Conservation (phyloP, 2,113 vertebrate species). For the Aegypius monachus region DNA sequence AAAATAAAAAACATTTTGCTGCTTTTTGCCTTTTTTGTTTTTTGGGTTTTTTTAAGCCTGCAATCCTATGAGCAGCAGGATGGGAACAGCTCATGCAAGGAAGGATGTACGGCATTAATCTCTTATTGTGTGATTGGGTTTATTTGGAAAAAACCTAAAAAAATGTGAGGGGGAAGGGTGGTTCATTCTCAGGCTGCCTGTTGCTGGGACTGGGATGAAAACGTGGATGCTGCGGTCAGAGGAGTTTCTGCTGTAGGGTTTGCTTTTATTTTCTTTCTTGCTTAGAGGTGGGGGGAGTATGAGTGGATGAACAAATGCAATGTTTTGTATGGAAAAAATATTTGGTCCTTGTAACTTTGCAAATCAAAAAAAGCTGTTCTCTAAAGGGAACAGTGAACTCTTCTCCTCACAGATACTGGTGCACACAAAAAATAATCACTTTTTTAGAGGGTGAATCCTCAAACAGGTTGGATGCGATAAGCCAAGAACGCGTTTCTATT, state of each 20-base stretch:
- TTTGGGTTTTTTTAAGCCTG: not conserved
- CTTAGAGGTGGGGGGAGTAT: not conserved
- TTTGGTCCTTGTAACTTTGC: fast-evolving
- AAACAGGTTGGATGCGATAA: fast-evolving
- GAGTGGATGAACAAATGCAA: fast-evolving
- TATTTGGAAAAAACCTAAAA: not conserved
- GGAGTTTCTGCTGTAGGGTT: not conserved
- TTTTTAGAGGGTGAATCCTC: not conserved
- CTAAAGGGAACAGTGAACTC: fast-evolving
- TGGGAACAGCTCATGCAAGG: not conserved
- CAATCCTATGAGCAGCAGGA: not conserved
- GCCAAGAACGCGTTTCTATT: not conserved
- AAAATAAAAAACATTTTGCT: not conserved
- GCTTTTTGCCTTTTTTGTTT: not conserved
- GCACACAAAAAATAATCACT: fast-evolving
- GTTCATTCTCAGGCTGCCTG: not conserved
- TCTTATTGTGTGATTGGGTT: not conserved
- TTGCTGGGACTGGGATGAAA: not conserved
- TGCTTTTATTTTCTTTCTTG: too few species aligned
- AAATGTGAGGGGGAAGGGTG: not conserved
- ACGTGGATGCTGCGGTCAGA: fast-evolving
- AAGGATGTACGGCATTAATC: not conserved
- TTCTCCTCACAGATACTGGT: fast-evolving
- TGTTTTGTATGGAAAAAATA: not conserved
- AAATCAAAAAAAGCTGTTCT: too few species aligned